Evolutionary conservation across 2,888 invertebrate species (phyloP), one percentile per base, ranked within the genome.

Genomic region (Bedellia somnulentella): DNA sequence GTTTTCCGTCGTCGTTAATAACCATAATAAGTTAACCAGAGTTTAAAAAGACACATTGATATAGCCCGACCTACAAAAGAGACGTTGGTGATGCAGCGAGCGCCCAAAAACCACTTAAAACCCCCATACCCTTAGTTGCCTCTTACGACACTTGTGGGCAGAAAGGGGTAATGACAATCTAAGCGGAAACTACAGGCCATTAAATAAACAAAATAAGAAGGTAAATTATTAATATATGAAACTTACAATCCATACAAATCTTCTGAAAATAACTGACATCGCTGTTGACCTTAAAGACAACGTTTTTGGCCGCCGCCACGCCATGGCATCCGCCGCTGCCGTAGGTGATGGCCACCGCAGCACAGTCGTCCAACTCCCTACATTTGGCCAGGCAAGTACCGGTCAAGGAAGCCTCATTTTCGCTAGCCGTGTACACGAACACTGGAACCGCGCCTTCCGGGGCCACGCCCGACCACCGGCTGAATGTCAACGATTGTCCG

Each of bases 231-330:
- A n/a, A n/a, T n/a, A n/a, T n/a, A n/a, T n/a, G n/a, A 32, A 42
- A 53, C 59, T 50, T 54, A 81, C 82, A 73, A 56, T 71, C 60
- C 37, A 83, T 49, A 46, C 86, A 87, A 27, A 79, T 76, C 58
- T 83, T 83, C 40, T 79, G 79, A 46, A 83, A 87, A 62, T 82
- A 86, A 4, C 80, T 81, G 3, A 75, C 75, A 41, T 80, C 79
- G 25, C 78, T 76, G 43, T 84, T 82, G 3, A 73, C 54, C 11
- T 48, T 49, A 13, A 76, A 45, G 9, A 47, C 45, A 6, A 49
- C 43, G 11, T 49, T 45, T 2, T 40, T 42, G 2, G 48, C 38
- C 15, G 42, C 47, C 0, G 64, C 58, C 2, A 79, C 41, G 1
- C 78, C 75, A 30, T 68, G 68, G 39, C 80, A 80, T 39, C 66